These are phyloP conservation scores for Corythornis leucogaster DNA, from an alignment of 2,797 vertebrate species.

Conservation along the genomic window DNA sequence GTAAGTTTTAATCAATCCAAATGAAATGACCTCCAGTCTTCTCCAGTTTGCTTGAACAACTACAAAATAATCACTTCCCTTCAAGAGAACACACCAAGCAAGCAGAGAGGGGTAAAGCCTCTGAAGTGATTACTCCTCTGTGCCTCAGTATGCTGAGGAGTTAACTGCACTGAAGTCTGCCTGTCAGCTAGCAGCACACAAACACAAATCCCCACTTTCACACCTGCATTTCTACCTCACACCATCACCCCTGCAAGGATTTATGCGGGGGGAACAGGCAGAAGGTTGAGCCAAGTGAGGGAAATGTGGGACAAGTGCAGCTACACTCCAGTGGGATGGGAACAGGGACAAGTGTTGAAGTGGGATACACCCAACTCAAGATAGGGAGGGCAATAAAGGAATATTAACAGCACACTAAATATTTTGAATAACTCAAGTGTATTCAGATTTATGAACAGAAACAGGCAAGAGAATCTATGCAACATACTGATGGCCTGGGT, in stretches of 20 bases:
- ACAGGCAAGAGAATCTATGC: not conserved
- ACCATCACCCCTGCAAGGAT: not conserved
- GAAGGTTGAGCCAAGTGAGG: not conserved
- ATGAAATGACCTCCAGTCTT: not conserved
- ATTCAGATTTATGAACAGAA: not conserved
- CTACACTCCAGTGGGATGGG: not conserved
- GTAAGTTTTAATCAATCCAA: not conserved
- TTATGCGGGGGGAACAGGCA: not conserved
- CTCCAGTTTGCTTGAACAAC: not conserved
- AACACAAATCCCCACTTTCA: not conserved
- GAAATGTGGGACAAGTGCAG: not conserved
- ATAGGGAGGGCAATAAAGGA: not conserved
- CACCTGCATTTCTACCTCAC: not conserved
- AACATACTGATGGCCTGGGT: not conserved
- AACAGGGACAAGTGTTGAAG: not conserved
- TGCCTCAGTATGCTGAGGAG: not conserved
- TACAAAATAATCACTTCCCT: not conserved
- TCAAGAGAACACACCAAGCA: not conserved
- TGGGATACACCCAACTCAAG: not conserved
- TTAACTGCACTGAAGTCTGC: not conserved
- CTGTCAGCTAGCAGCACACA: not conserved
- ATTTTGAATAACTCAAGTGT: not conserved
- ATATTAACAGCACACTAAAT: not conserved
- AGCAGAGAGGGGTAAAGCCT: not conserved
- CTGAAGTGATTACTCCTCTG: not conserved